Percentiles rank a stretch among this genome's conserved stretches.
phyloP scores from a whole-genome alignment of 2,797 vertebrate genomes.

The Pseudochaenichthys georgianus region DNA sequence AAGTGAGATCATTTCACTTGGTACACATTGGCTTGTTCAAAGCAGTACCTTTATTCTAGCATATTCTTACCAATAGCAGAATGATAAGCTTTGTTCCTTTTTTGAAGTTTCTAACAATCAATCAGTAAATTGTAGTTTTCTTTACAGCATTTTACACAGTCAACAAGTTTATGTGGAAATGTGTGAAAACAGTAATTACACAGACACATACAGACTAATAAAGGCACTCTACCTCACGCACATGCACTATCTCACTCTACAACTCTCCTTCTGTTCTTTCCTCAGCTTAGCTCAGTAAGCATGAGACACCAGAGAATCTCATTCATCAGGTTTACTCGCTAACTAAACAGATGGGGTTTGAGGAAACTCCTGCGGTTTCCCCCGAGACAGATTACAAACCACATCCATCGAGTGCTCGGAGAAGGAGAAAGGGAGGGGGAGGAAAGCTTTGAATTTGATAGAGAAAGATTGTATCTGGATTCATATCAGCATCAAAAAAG shows the following conservation, averaged over 20 bases:
- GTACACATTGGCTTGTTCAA: slow-evolving; percentile 3
- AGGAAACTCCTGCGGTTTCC: slow-evolving; percentile 70
- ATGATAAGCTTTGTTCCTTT: not conserved
- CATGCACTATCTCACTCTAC: slow-evolving; percentile 33
- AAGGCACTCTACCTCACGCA: slow-evolving; percentile 21
- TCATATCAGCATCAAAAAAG: slow-evolving; percentile 28
- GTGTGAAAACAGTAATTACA: slow-evolving; percentile 16
- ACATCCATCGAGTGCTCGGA: slow-evolving; percentile 56
- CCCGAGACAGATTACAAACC: slow-evolving; percentile 72
- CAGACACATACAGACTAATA: slow-evolving; percentile 28
- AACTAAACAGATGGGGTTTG: slow-evolving; percentile 80
- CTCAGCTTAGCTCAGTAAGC: slow-evolving; percentile 61
- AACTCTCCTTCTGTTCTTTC: slow-evolving; percentile 58
- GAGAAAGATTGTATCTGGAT: slow-evolving; percentile 37
- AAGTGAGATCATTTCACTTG: not conserved
- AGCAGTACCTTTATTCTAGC: not conserved
- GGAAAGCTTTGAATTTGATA: slow-evolving; percentile 36
- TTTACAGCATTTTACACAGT: not conserved
- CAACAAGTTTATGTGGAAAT: not conserved
- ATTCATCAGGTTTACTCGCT: slow-evolving; percentile 77
- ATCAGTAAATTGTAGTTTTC: not conserved
- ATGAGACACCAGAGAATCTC: slow-evolving; percentile 70
- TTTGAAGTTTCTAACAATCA: slow-evolving; percentile 3
- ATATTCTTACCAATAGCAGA: not conserved
- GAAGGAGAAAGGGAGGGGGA: slow-evolving; percentile 14